Base-by-base conservation (phyloP, 2,888 invertebrate species). In the Apantesis nais region DNA sequence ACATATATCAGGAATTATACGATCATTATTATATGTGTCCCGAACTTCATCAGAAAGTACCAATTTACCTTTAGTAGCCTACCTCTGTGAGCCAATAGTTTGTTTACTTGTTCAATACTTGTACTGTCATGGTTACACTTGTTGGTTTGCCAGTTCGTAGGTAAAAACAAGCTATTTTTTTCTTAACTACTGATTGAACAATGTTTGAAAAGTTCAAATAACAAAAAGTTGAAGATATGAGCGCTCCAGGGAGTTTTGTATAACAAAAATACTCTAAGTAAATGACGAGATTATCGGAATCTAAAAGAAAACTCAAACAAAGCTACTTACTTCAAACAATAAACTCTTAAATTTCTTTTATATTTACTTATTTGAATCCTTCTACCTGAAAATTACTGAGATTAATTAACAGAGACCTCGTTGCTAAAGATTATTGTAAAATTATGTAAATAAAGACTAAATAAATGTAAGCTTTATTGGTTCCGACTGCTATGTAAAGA, bases 361-460 rank as follows among this genome's bases (percentile, higher is more conserved):
- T 37, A 37, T 66, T 39, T 66, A 39, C 58, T 58, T 58, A 58
- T 66, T 11, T 39, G 55, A n/a, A 39, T 4, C 66, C 19, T 66
- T 55, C 39, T 25, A 58, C 39, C 37, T 12, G 66, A 66, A 55
- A 37, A 66, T 66, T 52, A 65, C n/a, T 34, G 25, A 12, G 22
- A 9, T 39, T 58, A 58, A 58, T 66, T 58, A 41, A 58, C 11
- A 39, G 7, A 19, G 44, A 39, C 16, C 29, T 29, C 29, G 5
- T 29, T 55, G 39, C 39, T 22, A 66, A 29, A 29, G n/a, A 41
- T 41, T 52, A 39, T 16, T 19, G 58, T 58, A 5, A 39, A 58
- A 66, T 66, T 65, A 19, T 66, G 25, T 41, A 41, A 63, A 39
- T 62, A 39, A 39, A 39, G 62, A 25, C n/a, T n/a, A 62, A 62